A percentile compares a stretch with the other conserved stretches of the same genome.
phyloP scores from a whole-genome alignment of 2,113 vertebrate species.

The Pao palembangensis region DNA sequence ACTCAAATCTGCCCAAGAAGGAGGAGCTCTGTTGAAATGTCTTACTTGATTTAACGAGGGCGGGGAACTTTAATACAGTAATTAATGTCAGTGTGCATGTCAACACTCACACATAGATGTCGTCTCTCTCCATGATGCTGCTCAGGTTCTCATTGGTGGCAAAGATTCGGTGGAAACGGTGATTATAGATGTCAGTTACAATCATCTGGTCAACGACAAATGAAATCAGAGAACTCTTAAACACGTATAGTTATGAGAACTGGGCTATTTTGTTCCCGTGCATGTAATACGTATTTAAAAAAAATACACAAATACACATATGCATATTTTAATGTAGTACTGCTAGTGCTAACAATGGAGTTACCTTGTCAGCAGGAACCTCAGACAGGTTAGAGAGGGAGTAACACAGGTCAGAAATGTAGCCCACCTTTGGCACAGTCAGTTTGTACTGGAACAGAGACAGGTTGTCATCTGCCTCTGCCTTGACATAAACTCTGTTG shows the following conservation, averaged over 20 bases:
- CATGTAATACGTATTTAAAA: too few relatives aligned
- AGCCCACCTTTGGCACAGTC: slow-evolving; percentile 96
- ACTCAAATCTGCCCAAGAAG: slow-evolving; percentile 68
- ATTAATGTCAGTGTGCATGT: not conserved
- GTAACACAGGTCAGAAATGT: slow-evolving; percentile 92
- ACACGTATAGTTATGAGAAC: too few relatives aligned
- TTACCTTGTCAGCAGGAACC: slow-evolving; percentile 93
- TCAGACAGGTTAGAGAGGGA: slow-evolving; percentile 85
- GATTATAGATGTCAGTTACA: slow-evolving; percentile 99
- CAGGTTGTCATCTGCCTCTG: not conserved
- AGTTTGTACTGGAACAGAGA: slow-evolving; percentile 87
- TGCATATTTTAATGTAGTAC: not conserved
- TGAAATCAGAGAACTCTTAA: too few relatives aligned
- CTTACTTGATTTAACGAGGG: too few relatives aligned
- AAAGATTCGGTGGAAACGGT: slow-evolving; percentile 98
- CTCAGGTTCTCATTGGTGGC: slow-evolving; percentile 95
- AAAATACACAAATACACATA: too few relatives aligned
- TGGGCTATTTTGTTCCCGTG: too few relatives aligned
- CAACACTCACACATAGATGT: slow-evolving; percentile 95
- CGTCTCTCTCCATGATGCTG: slow-evolving; percentile 98
- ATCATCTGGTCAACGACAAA: slow-evolving; percentile 70
- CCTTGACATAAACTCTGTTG: not conserved
- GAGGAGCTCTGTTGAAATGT: too few relatives aligned
- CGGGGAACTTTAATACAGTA: too few relatives aligned
- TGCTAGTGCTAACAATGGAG: slow-evolving; percentile 13